Evolutionary conservation across 2,888 invertebrate species (phyloP).

Genomic region (Troides helena): DNA sequence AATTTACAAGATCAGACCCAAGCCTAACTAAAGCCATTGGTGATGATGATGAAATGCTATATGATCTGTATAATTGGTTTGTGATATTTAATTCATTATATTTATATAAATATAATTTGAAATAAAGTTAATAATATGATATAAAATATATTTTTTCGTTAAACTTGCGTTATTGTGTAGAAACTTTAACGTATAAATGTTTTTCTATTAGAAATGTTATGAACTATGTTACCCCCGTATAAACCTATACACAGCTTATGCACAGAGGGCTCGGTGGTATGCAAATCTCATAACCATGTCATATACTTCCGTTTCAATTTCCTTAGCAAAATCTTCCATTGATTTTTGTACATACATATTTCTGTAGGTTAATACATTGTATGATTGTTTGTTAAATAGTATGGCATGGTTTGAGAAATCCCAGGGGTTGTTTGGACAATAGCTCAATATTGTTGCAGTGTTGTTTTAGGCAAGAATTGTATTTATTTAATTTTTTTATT

Average conservation of each 20-base stretch:
- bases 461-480: constrained; percentile 56
- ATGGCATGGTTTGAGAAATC: constrained; percentile 74
- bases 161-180: constrained; percentile 1
- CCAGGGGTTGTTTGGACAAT: constrained; percentile 77
- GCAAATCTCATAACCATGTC: constrained; percentile 74
- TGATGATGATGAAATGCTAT: background rate
- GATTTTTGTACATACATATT: constrained; percentile 62
- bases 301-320: constrained; percentile 40
- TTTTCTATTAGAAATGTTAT: constrained; percentile 38
- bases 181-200: constrained; percentile 48
- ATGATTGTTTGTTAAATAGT: constrained; percentile 34
- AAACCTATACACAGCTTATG: constrained; percentile 66
- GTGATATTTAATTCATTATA: constrained; percentile 16
- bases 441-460: constrained; percentile 66
- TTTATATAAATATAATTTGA: constrained; percentile 1
- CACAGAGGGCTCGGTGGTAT: constrained; percentile 73
- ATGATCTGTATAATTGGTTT: constrained; percentile 14
- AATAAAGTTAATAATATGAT: background rate
- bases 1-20: too few species aligned
- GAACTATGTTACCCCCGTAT: constrained; percentile 65
- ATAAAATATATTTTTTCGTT: constrained; percentile 1
- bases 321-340: constrained; percentile 43
- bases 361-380: constrained; percentile 30
- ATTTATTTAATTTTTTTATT: constrained; percentile 66
- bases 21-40: too few species aligned